Evolutionary conservation across 2,888 invertebrate genomes (phyloP), one percentile per base, ranked within the genome.

Genomic region (Furcula furcula): DNA sequence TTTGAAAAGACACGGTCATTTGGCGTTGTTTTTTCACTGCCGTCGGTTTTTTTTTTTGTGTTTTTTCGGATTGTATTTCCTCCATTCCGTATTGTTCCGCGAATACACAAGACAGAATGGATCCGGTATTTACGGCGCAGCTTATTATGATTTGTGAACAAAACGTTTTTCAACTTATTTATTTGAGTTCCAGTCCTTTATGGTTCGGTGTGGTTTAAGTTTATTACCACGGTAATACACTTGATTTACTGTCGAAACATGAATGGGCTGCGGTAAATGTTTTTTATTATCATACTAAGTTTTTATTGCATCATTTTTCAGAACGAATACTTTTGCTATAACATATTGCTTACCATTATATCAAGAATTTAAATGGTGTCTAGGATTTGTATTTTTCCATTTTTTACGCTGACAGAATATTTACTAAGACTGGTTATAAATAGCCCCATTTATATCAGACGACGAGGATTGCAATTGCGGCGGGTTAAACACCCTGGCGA

Each of bases 61-160:
- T 20, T 25, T 25, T 10, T n/a, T n/a, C n/a, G n/a, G n/a, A n/a
- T n/a, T 13, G 25, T 27, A 15, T 26, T 26, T n/a, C 4, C 14
- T 9, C 14, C 14, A 14, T 7, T 26, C 14, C 26, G 26, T 26
- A 26, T 26, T 16, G 27, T 27, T 27, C 15, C 20, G 20, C 20
- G 20, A 6, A n/a, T 20, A 20, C 25, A 7, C 13, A 25, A 25
- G 27, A 16, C 1, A 27, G 15, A 27, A 15, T 16, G 15, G 16
- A 16, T 27, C 16, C 16, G 16, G 16, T 16, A 27, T 27, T 27
- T 27, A 16, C 27, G 16, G 6, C 7, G 7, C 2, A 16, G 27
- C 27, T 27, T 27, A 27, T 27, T 15, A 16, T 27, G 27, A 27
- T 27, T 27, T 27, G 27, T 27, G 27, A 6, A 27, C 27, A 2